Percentiles rank a stretch among this genome's conserved stretches.
Evolutionary conservation across 2,888 invertebrate genomes (phyloP).

Genomic region (Thymelicus sylvestris): DNA sequence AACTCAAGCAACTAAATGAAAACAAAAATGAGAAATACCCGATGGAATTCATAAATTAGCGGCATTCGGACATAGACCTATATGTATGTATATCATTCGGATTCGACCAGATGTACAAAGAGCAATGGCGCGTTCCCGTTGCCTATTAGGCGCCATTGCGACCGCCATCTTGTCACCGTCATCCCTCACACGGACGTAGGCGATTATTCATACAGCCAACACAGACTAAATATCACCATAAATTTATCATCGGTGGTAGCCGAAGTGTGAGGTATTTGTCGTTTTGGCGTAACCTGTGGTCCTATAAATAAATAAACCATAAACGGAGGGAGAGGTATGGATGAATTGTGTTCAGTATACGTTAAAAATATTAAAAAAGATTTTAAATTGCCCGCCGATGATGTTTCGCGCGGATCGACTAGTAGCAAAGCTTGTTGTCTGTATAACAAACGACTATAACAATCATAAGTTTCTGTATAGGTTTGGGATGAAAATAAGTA

Average conservation of each 20-base stretch:
- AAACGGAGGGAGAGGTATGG: neutral
- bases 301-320: neutral
- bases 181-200: slow-evolving; percentile 48
- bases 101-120: slow-evolving; percentile 20
- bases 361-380: too few species aligned
- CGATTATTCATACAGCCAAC: slow-evolving; percentile 52
- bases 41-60: slow-evolving; percentile 1
- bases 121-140: slow-evolving; percentile 25
- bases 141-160: slow-evolving; percentile 42
- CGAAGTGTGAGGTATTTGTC: slow-evolving; percentile 20
- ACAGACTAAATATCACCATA: slow-evolving; percentile 32
- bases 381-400: too few species aligned
- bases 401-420: too few species aligned
- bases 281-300: slow-evolving; percentile 3
- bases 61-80: neutral
- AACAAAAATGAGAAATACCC: neutral
- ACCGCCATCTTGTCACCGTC: slow-evolving; percentile 53
- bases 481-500: too few species aligned
- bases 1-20: neutral
- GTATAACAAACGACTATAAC: too few species aligned
- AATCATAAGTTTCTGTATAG: too few species aligned
- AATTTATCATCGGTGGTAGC: slow-evolving; percentile 29
- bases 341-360: too few species aligned
- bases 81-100: too few species aligned
- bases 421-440: too few species aligned